Conservation (phyloP, 2,888 invertebrate species). For the Cephus sareptanus region DNA sequence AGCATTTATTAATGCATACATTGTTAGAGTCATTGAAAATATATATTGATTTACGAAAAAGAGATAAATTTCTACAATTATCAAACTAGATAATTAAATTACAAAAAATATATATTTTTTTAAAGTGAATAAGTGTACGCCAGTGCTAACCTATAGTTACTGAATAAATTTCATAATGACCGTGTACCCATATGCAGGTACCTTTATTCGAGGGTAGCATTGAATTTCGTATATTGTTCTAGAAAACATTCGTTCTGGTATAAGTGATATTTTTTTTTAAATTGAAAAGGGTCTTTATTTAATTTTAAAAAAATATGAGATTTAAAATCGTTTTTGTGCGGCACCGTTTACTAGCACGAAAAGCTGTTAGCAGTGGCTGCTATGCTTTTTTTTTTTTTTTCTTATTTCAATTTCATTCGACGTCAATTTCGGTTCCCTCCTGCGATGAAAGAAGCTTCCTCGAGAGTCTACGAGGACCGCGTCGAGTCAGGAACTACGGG, state of each 20-base stretch:
- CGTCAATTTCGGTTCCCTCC: neutral
- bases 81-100: no score
- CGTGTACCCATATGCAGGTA: neutral
- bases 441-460: neutral
- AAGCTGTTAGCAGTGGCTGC: neutral
- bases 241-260: neutral
- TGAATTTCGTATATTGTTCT: neutral
- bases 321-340: neutral
- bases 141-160: neutral
- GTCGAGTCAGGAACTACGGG: neutral
- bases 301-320: neutral
- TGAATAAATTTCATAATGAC: neutral
- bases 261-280: neutral
- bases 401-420: neutral
- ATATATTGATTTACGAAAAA: neutral
- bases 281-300: neutral
- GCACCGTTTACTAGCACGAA: neutral
- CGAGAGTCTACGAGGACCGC: neutral
- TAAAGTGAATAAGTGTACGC: neutral
- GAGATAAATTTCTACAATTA: no score
- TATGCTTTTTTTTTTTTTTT: neutral
- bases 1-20: neutral
- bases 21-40: neutral
- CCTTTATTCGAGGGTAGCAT: neutral
- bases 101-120: neutral